These are phyloP conservation scores for Melitaea cinxia DNA, from an alignment of 1,140 invertebrate genomes.

Conservation along the genomic window DNA sequence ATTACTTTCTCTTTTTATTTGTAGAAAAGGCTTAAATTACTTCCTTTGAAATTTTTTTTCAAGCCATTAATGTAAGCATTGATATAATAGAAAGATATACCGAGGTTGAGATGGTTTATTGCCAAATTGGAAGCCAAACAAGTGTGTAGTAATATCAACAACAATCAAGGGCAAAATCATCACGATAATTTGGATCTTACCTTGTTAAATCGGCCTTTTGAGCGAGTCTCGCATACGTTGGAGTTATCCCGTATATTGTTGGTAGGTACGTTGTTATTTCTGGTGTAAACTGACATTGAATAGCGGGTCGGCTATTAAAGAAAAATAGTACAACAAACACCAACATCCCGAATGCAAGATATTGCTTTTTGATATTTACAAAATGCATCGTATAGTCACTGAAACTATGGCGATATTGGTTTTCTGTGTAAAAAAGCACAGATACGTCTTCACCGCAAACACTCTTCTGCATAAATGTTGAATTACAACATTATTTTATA, in stretches of 20 bases:
- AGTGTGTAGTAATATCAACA: slow-evolving; percentile 29
- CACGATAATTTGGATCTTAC: slow-evolving; percentile 75
- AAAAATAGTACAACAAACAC: slow-evolving; percentile 74
- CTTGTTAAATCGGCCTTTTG: slow-evolving; percentile 98
- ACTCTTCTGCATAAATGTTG: slow-evolving; percentile 10
- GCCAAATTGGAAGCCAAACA: slow-evolving; percentile 49
- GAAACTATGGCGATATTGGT: slow-evolving; percentile 21
- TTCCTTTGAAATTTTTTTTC: background rate
- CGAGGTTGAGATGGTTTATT: slow-evolving; percentile 28
- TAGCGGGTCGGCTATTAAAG: slow-evolving; percentile 68
- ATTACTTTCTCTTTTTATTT: no score
- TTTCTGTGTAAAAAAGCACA: slow-evolving; percentile 18
- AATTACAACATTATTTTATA: slow-evolving; percentile 27
- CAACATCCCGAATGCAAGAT: slow-evolving; percentile 73
- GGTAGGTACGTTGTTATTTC: slow-evolving; percentile 80
- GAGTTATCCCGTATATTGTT: slow-evolving; percentile 95
- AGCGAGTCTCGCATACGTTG: slow-evolving; percentile 93
- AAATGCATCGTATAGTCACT: slow-evolving; percentile 74
- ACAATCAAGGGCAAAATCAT: slow-evolving; percentile 62
- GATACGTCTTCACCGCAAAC: slow-evolving; percentile 22
- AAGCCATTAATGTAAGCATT: background rate
- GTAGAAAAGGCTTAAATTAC: no score
- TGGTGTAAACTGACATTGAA: slow-evolving; percentile 70
- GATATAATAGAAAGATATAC: background rate
- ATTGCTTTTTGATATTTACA: slow-evolving; percentile 77